Base-by-base conservation (phyloP, 2,797 vertebrate species). In the Platalea minor region DNA sequence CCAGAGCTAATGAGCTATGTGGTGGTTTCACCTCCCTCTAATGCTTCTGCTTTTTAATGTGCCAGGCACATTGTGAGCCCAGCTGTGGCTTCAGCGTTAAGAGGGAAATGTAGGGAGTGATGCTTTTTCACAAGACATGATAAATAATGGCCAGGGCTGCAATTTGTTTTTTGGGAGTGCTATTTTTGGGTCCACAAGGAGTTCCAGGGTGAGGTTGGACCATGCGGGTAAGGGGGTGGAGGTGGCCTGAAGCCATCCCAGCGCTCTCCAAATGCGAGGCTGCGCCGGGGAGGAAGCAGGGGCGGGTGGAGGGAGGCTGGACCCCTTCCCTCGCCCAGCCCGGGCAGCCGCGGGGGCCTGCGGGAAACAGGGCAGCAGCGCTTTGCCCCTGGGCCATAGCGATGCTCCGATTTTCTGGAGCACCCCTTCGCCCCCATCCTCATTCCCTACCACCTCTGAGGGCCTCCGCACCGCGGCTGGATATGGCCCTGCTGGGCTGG, bases 341-440 rank as follows among this genome's bases (percentile, higher is more conserved):
- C 2, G 4, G 46, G 43, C 33, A 56, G 41, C 24, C 1, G 0
- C 3, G 2, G 65, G 41, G 50, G 31, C 13, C 48, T 54, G 39
- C 0, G 0, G 65, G 53, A 61, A 70, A 77, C 26, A 70, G 13
- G 35, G 50, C 61, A 60, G 69, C 33, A 68, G 35, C 0, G 0
- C 16, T 87, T 70, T 51, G 21, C 14, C 57, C 56, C 31, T 5
- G 2, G 39, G 45, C 39, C 0, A 2, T 20, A 91, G 41, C 1
- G 3, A 59, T 24, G 60, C 33, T 82, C 50, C 26, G 20, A 2
- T 37, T 46, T 65, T 77, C 48, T 35, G 29, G 10, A 83, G 37
- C 7, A 74, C 33, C n/a, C 60, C n/a, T 73, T 93, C 2, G 3
- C 5, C 41, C 17, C 74, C 45, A 50, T 51, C 46, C 50, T 39